These are phyloP conservation scores for Protosalanx chinensis DNA, from an alignment of 2,797 vertebrate genomes.

Conservation along the genomic window DNA sequence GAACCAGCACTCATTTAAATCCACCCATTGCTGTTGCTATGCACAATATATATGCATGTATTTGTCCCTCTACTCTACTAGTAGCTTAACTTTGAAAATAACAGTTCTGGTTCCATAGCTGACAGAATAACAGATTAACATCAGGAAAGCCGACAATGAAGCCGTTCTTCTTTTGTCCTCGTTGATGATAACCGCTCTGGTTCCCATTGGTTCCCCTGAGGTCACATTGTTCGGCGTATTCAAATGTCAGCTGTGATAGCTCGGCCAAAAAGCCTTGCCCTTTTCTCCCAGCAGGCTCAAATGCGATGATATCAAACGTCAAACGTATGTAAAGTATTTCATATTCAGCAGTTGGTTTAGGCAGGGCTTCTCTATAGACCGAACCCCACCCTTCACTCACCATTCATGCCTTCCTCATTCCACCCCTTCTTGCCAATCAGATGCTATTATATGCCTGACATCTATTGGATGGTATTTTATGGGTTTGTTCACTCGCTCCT, in stretches of 20 bases:
- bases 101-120: no score
- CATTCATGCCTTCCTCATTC: neutral
- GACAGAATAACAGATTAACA: no score
- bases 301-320: neutral
- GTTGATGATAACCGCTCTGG: neutral
- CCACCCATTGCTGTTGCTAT: no score
- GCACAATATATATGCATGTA: no score
- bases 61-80: neutral
- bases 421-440: constrained; percentile 40
- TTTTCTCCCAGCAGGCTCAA: neutral
- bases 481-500: constrained; percentile 28
- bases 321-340: neutral
- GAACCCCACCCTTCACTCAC: neutral
- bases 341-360: constrained; percentile 5
- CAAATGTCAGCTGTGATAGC: constrained; percentile 7
- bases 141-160: no score
- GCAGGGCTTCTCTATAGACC: constrained; percentile 7
- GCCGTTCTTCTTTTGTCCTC: neutral
- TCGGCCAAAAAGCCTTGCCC: neutral
- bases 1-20: no score
- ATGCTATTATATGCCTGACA: constrained; percentile 45
- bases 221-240: neutral
- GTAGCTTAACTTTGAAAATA: no score
- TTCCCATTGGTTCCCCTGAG: neutral
- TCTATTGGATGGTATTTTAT: constrained; percentile 32